A percentile compares a stretch with the other conserved stretches of the same genome.
Conservation (phyloP, 2,113 vertebrate genomes). For the Sminthopsis crassicaudata region DNA sequence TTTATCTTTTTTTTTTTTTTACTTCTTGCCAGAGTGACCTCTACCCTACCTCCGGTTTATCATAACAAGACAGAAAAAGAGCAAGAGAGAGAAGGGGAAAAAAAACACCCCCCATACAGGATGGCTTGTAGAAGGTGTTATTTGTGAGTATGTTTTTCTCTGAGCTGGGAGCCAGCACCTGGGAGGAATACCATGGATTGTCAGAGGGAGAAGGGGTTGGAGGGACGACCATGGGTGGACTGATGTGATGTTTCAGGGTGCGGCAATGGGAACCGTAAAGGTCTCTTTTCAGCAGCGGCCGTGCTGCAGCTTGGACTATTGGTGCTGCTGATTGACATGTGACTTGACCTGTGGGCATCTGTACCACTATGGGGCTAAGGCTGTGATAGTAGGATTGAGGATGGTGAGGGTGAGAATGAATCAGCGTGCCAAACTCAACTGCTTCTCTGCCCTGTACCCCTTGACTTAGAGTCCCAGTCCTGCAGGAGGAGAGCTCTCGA, state of each 20-base stretch:
- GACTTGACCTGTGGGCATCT: not conserved
- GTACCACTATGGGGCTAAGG: too few relatives aligned
- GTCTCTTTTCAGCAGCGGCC: not conserved
- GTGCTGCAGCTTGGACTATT: not conserved
- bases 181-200: not conserved
- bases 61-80: slow-evolving; percentile 36
- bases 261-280: not conserved
- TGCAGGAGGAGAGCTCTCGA: slow-evolving; percentile 41
- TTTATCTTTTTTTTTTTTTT: slow-evolving; percentile 61
- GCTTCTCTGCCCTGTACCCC: not conserved
- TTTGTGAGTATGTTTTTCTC: slow-evolving; percentile 91
- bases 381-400: not conserved
- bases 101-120: slow-evolving; percentile 71
- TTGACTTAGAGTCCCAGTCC: not conserved
- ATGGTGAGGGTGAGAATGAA: not conserved
- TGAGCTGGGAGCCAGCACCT: not conserved
- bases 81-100: slow-evolving; percentile 71
- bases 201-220: not conserved
- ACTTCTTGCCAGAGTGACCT: slow-evolving; percentile 70
- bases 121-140: slow-evolving; percentile 93
- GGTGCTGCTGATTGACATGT: not conserved
- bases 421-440: not conserved
- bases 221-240: not conserved
- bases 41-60: slow-evolving; percentile 74
- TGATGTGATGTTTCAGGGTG: not conserved